phyloP scores from a whole-genome alignment of 1,140 invertebrate species.

The Atta cephalotes region DNA sequence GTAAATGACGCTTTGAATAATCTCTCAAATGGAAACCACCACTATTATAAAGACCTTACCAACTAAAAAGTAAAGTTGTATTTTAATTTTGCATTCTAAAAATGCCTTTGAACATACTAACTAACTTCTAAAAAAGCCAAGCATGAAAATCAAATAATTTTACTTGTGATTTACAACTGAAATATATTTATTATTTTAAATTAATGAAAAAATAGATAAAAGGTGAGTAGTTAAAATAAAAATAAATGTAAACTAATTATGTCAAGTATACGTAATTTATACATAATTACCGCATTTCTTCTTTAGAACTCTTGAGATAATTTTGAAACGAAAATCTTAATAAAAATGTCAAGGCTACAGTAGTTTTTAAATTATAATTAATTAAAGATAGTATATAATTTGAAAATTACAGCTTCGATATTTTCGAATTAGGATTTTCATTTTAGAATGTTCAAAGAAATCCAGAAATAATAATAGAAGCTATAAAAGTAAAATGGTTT shows the following conservation, averaged over 20 bases:
- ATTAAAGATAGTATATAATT: no score
- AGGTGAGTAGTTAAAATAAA: not conserved
- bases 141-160: not conserved
- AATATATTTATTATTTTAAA: not conserved
- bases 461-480: no score
- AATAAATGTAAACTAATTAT: not conserved
- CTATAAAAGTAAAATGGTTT: no score
- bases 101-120: slow-evolving; percentile 1
- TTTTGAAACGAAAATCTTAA: no score
- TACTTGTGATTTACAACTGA: not conserved
- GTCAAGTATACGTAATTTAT: not conserved
- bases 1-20: slow-evolving; percentile 52
- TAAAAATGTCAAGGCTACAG: no score
- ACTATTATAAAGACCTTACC: not conserved
- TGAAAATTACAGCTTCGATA: no score
- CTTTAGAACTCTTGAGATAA: no score
- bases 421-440: no score
- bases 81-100: slow-evolving; percentile 17
- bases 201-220: not conserved
- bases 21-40: slow-evolving; percentile 38
- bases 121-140: not conserved
- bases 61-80: slow-evolving; percentile 24
- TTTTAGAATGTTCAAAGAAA: no score
- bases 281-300: no score
- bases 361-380: no score